Evolutionary conservation across 1,140 invertebrate species (phyloP).

Genomic region (Aleiodes sp.): DNA sequence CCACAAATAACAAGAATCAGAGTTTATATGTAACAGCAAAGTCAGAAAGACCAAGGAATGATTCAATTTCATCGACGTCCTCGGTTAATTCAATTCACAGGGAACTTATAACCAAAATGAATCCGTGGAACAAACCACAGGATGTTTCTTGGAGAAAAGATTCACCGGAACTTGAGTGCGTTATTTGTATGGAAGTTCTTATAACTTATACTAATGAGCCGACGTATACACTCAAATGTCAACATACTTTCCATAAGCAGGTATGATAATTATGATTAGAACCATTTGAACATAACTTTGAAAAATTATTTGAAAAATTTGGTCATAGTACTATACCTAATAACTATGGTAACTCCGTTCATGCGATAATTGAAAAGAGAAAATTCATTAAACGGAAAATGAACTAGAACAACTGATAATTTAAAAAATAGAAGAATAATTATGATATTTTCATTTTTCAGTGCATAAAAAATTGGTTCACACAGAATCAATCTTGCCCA

Average conservation of each 20-base stretch:
- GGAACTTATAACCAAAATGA: constrained; percentile 13
- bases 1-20: neutral
- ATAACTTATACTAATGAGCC: neutral
- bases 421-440: too few relatives aligned
- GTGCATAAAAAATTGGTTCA: constrained; percentile 50
- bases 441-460: too few relatives aligned
- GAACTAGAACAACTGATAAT: too few relatives aligned
- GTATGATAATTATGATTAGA: constrained; percentile 34
- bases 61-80: constrained; percentile 25
- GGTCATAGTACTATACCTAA: too few relatives aligned
- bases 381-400: too few relatives aligned
- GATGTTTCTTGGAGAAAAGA: constrained; percentile 35
- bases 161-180: constrained; percentile 40
- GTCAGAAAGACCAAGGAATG: neutral
- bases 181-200: constrained; percentile 42
- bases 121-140: constrained; percentile 7
- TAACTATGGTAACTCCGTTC: too few relatives aligned
- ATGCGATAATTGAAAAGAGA: too few relatives aligned
- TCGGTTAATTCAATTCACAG: constrained; percentile 25
- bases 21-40: neutral
- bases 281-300: constrained; percentile 15
- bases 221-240: constrained; percentile 40
- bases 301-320: too few relatives aligned
- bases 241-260: constrained; percentile 48
- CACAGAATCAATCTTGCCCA: constrained; percentile 44